phyloP scores from a whole-genome alignment of 2,113 vertebrate species.

The Octodon degus region DNA sequence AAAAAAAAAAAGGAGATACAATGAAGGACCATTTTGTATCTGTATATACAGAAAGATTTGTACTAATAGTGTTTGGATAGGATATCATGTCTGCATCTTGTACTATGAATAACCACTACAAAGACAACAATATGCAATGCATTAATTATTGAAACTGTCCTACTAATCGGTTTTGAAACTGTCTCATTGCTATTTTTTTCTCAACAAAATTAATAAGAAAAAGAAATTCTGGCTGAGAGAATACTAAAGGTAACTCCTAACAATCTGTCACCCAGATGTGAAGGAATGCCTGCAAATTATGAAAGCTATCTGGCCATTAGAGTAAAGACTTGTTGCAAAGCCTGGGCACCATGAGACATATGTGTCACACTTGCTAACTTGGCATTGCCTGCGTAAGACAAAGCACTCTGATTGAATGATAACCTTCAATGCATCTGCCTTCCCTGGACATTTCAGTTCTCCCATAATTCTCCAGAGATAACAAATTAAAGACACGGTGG shows the following conservation, averaged over 20 bases:
- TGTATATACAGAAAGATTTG: too few species aligned
- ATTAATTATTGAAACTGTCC: too few species aligned
- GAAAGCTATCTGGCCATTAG: neutral
- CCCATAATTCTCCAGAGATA: neutral
- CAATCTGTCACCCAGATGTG: constrained; percentile 7
- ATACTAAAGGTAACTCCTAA: constrained; percentile 35
- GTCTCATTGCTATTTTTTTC: too few species aligned
- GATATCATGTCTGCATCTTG: too few species aligned
- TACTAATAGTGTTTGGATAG: too few species aligned
- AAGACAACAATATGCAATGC: too few species aligned
- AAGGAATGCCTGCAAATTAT: constrained; percentile 16
- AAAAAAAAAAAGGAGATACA: too few species aligned
- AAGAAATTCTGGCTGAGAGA: constrained; percentile 30
- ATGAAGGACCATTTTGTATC: too few species aligned
- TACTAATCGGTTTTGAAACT: too few species aligned
- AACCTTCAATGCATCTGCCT: neutral
- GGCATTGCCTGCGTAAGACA: neutral
- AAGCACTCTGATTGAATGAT: neutral
- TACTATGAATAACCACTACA: too few species aligned
- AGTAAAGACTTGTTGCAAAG: neutral
- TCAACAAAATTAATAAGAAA: too few species aligned
- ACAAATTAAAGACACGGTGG: neutral
- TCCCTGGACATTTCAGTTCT: neutral
- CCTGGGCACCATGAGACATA: neutral
- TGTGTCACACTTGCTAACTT: neutral